phyloP scores from a whole-genome alignment of 2,797 vertebrate genomes.

The Hyperoplus lanceolatus region DNA sequence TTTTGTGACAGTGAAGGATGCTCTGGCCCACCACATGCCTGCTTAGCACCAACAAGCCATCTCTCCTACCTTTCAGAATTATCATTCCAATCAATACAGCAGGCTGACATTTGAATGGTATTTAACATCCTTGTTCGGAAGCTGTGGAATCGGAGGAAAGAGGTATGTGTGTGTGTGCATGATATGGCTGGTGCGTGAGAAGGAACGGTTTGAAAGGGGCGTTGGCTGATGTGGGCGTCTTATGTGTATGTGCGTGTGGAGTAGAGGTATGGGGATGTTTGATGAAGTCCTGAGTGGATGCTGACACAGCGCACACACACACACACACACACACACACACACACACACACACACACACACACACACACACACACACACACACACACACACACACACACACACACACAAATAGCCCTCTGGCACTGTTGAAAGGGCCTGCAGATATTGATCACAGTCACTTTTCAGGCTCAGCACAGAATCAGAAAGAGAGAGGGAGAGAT shows the following conservation, averaged over 20 bases:
- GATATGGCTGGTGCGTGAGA: conserved; percentile 15
- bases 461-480: conserved; percentile 80
- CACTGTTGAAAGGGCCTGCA: conserved; percentile 76
- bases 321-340: neutral
- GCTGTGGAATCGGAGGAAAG: conserved; percentile 50
- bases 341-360: conserved; percentile 9
- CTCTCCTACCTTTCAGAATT: conserved; percentile 82
- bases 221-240: conserved; percentile 54
- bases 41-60: conserved; percentile 84
- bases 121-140: conserved; percentile 83
- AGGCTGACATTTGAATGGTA: conserved; percentile 86
- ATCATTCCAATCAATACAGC: conserved; percentile 86
- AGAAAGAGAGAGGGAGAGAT: conserved; percentile 49
- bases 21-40: conserved; percentile 62
- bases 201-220: conserved; percentile 54
- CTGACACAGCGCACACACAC: conserved; percentile 79
- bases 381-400: conserved; percentile 23
- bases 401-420: conserved; percentile 71
- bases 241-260: conserved; percentile 32
- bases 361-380: neutral
- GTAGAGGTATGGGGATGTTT: conserved; percentile 66
- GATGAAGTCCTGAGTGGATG: conserved; percentile 84
- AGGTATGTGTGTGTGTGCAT: conserved; percentile 36
- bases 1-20: conserved; percentile 85
- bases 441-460: conserved; percentile 86